Evolutionary conservation across 2,797 vertebrate species (phyloP), one percentile per base, ranked within the genome.

Genomic region (Schizopygopsis pylzovi): DNA sequence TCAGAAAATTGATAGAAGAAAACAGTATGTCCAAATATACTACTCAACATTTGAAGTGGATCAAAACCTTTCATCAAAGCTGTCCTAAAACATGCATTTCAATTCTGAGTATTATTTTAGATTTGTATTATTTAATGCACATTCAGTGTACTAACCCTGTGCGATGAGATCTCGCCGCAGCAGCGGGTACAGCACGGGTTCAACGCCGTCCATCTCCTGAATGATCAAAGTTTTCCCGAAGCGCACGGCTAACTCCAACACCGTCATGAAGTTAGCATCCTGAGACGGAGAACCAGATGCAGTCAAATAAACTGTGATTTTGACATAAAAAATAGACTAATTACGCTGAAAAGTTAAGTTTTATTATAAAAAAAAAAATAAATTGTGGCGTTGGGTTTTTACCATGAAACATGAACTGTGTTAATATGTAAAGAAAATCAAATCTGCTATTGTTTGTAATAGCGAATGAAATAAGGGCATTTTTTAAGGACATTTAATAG

Each of bases 191-290:
- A 99, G 97, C 22, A 98, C 97, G 63, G 98, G 97, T 91, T 99
- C 98, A 86, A 99, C 96, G 83, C 96, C 96, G 91, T 99, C 97
- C 96, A 98, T 95, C 93, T 99, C 98, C 92, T 98, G 98, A 90
- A 99, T 97, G 90, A 99, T 96, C 81, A 99, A 96, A 0, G 97
- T 99, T 93, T 99, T 99, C 67, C 98, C 98, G 93, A 99, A 99
- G 90, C 98, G 96, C 82, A 99, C 98, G 2, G 98, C 97, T 84
- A 99, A 91, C 90, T 99, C 98, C 90, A 99, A 93, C 65, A 95
- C 92, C 2, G 97, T 99, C 90, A 98, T 96, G 90, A 99, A 99
- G 92, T 97, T 98, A 79, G 90, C 91, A 85, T 99, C 98, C 98
- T 99, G 79, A 41, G 68, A 67, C 79, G 5, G 8, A 83, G 9